Evolutionary conservation across 2,888 invertebrate species (phyloP).

Genomic region (Folsomia candida): DNA sequence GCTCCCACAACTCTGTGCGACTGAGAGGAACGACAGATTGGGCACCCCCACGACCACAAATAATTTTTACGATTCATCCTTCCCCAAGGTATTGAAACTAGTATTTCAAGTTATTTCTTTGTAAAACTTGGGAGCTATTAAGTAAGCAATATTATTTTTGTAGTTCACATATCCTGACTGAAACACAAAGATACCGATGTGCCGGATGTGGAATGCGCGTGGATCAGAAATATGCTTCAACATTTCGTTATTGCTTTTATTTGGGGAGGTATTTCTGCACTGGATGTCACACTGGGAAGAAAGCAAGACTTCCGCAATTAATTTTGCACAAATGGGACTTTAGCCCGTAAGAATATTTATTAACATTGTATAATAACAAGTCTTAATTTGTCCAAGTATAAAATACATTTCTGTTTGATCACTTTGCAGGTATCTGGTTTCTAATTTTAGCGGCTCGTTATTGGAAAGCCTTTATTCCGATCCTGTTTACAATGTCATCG

Average conservation of each 20-base stretch:
- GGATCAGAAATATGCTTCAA: conserved; percentile 67
- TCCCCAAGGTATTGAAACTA: conserved; percentile 60
- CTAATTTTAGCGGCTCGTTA: conserved; percentile 73
- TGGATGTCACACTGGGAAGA: conserved; percentile 77
- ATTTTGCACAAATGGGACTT: conserved; percentile 67
- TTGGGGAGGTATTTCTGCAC: conserved; percentile 81
- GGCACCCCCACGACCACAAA: conserved; percentile 77
- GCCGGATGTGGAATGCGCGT: conserved; percentile 82
- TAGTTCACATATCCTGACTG: conserved; percentile 65
- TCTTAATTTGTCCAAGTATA: conserved; percentile 11
- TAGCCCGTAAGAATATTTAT: conserved; percentile 56
- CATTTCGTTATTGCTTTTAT: conserved; percentile 79
- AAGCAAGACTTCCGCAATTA: conserved; percentile 68
- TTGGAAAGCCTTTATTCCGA: conserved; percentile 73
- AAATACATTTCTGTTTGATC: conserved; percentile 35
- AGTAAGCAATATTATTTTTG: conserved; percentile 38
- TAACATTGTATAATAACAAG: background rate
- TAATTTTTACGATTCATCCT: conserved; percentile 75
- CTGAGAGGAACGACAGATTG: conserved; percentile 74
- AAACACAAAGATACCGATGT: conserved; percentile 73
- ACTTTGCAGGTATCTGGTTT: conserved; percentile 69
- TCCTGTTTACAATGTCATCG: conserved; percentile 72
- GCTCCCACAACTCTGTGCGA: conserved; percentile 47
- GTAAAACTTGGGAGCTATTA: background rate
- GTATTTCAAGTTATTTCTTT: background rate